Evolutionary conservation across 2,113 vertebrate genomes (phyloP).

Genomic region (Nothocercus nigrocapillus): DNA sequence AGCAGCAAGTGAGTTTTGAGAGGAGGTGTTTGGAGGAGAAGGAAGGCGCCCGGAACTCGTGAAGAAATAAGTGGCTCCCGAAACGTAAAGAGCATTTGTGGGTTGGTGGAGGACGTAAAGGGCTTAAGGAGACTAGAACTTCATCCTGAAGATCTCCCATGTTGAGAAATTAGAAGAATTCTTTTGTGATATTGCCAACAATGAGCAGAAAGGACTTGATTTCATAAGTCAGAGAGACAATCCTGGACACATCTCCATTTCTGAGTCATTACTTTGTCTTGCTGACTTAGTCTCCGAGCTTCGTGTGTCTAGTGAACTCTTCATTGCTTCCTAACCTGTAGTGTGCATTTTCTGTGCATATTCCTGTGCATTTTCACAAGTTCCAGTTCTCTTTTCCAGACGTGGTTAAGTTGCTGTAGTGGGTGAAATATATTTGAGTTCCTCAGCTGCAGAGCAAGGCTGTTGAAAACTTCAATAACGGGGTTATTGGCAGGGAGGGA

Average conservation of each 20-base stretch:
- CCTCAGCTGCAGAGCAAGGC: background rate
- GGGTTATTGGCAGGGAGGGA: background rate
- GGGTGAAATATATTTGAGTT: background rate
- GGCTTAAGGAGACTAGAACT: background rate
- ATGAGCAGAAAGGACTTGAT: background rate
- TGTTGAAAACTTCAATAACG: background rate
- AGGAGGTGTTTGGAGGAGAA: background rate
- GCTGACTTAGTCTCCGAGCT: background rate
- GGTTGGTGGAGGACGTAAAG: background rate
- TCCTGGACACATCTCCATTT: background rate
- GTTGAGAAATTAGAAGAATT: background rate
- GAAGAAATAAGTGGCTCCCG: background rate
- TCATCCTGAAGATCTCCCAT: background rate
- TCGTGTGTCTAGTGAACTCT: fast-evolving
- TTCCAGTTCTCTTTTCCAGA: background rate
- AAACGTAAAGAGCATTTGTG: background rate
- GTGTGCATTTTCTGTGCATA: background rate
- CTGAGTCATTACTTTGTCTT: background rate
- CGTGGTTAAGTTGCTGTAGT: no score
- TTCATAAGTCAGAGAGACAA: background rate
- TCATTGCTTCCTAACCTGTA: background rate
- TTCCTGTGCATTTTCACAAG: background rate
- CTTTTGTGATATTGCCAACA: background rate
- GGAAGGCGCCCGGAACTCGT: background rate
- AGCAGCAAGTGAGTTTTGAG: background rate